Base-by-base conservation (phyloP, 2,797 vertebrate genomes). In the Limnodromus scolopaceus region DNA sequence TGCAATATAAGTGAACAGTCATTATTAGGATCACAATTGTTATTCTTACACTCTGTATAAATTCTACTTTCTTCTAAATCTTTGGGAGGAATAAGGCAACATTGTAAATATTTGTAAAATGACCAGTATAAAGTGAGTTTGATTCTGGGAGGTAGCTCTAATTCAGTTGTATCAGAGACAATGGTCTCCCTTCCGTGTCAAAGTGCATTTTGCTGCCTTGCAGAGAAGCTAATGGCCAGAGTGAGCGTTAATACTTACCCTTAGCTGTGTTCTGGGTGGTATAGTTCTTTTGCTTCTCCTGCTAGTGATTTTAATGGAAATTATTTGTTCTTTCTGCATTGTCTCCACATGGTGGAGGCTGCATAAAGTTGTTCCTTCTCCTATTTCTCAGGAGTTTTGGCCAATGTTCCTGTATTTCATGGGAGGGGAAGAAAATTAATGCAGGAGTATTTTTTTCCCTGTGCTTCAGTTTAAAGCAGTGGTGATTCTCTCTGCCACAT, bases 401-500 rank as follows among this genome's bases (percentile, higher is more conserved):
- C 53, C 72, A 54, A 17, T 48, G 11, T 54, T 68, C 28, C 45
- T 78, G 41, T 93, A n/a, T 86, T 92, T 80, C 13, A 14, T 63
- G 20, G 64, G 53, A 77, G 28, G 28, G 43, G 38, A 81, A 53
- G 38, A 64, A 94, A 95, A 96, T 83, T 38, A 82, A 41, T 53
- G 36, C 41, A 61, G 34, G 70, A 75, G 51, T 57, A 87, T 48
- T 69, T 78, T 96, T 95, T 84, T 19, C 92, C 60, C 19, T 43
- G 66, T 84, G 65, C 51, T 80, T 92, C 87, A 85, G 1, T 45
- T 91, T 86, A 72, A 89, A 92, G 84, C 71, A 80, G 54, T 93
- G 86, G 74, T 95, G 95, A 95, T 92, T 91, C 92, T 81, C 58
- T 90, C 48, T 85, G 39, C 80, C 87, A 83, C 78, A 72, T 96